Evolutionary conservation across 1,140 invertebrate species (phyloP), one percentile per base, ranked within the genome.

Genomic region (Drosophila arizonae): DNA sequence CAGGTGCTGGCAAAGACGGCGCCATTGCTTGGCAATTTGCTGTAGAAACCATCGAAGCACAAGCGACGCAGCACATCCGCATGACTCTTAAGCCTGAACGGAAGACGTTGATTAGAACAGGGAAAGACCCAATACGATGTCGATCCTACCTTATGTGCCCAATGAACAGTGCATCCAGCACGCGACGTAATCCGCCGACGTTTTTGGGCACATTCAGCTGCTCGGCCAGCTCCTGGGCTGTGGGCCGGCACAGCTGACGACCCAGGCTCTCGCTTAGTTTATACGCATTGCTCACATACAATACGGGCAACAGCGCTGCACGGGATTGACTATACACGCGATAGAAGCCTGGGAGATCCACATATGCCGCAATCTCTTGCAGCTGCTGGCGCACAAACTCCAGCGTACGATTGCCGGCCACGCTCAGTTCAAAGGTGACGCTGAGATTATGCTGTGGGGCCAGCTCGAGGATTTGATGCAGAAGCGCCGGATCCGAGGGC

Each of bases 1-100:
- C 94, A 94, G 8, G 94, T 93, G 65, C 93, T 94, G 11, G 94
- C 93, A 75, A 93, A 94, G 69, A 93, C 93, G 46, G 94, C 94
- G 3, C 93, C 93, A 89, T 94, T 94, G 28, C 92, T 92, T 1
- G 93, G 93, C 77, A 94, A 92, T 56, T 94, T 94, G n/a, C 93
- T 94, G 69, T 94, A 94, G 76, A 94, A 94, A 8, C 94, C 94
- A 89, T 94, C 94, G 72, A 94, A 94, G 65, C 94, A 92, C 15
- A 94, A 92, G 62, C 93, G 81, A 26, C 87, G 79, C 57, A 92
- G 55, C 21, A 88, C 79, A 75, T 91, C 90, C 46, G 88, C 90
- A 74, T 92, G 89, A 30, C 82, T 86, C 61, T 92, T 92, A 5
- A 91, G 74, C 65, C 91, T 92, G 57, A 21, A n/a, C 9, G 2